Evolutionary conservation across 92 coral and sea anemone genomes (phyloP).

Genomic region (Epizoanthus ramosus): DNA sequence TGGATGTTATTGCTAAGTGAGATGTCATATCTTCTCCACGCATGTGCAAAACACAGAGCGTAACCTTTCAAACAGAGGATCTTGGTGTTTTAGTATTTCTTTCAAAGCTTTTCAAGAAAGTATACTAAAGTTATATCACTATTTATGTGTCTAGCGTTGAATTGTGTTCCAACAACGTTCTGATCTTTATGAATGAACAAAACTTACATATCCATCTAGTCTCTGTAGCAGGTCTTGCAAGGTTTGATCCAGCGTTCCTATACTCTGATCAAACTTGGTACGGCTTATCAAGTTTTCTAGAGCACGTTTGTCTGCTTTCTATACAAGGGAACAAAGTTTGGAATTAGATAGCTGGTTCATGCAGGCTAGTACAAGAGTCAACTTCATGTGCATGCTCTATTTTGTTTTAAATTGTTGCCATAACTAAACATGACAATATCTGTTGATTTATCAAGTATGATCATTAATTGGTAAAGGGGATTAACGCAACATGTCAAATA

Average conservation of each 20-base stretch:
- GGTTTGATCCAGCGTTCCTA: conserved; percentile 87
- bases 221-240: conserved; percentile 81
- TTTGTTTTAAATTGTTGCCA: background rate
- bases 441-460: no score
- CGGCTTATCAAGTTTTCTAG: conserved; percentile 90
- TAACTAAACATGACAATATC: background rate
- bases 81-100: no score
- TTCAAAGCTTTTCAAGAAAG: no score
- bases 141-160: no score
- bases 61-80: no score
- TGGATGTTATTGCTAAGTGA: no score
- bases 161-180: background rate
- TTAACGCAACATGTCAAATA: no score
- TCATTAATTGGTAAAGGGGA: no score
- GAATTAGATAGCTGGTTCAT: background rate
- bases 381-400: background rate
- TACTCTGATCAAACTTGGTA: conserved; percentile 89
- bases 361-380: no score
- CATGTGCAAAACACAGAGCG: no score
- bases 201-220: conserved; percentile 84
- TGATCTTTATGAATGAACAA: background rate
- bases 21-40: no score
- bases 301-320: conserved; percentile 98
- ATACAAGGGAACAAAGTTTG: background rate
- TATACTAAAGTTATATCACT: no score